Base-by-base conservation (phyloP, 2,888 invertebrate species). In the Esperia sulphurella region DNA sequence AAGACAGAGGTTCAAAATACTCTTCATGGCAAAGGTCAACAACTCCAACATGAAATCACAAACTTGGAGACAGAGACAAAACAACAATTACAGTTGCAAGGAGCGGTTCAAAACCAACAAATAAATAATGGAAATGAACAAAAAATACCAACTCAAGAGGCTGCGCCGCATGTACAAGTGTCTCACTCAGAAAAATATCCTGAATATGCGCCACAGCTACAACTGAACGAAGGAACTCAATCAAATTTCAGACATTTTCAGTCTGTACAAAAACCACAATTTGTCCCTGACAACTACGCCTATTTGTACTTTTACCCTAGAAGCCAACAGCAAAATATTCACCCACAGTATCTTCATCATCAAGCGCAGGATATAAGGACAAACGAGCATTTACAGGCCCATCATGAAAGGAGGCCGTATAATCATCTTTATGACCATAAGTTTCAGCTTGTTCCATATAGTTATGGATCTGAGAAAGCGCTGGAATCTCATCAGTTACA, bases 361-460 rank as follows among this genome's bases (percentile, higher is more conserved):
- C 39, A 39, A n/a, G 8, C 21, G 5, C 21, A 21, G 5, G 21
- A 21, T 21, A 2, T 21, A 21, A 21, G 21, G 21, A 21, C 7
- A 39, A 39, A 14, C 8, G 39, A 39, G 8, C 39, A 7, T 7
- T 14, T 37, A 6, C 13, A 14, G 2, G 2, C 1, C 8, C 39
- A 39, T 8, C 14, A 13, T 21, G 21, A 39, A 6, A 37, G 37
- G 3, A 37, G 37, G 12, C 31, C 13, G 13, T 13, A 8, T 14
- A 39, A 14, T 14, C 1, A 33, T 10, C 6, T 39, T 39, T 14
- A 0, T 43, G 50, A 12, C 5, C 43, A 48, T 29, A 53, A 51
- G 39, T 59, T 57, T 31, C 52, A 53, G 38, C 50, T 63, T n/a
- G 45, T 63, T 38, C 60, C 63, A n/a, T 59, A 64, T 30, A 56